Conservation (phyloP, 2,113 vertebrate species). For the Asarcornis scutulata region DNA sequence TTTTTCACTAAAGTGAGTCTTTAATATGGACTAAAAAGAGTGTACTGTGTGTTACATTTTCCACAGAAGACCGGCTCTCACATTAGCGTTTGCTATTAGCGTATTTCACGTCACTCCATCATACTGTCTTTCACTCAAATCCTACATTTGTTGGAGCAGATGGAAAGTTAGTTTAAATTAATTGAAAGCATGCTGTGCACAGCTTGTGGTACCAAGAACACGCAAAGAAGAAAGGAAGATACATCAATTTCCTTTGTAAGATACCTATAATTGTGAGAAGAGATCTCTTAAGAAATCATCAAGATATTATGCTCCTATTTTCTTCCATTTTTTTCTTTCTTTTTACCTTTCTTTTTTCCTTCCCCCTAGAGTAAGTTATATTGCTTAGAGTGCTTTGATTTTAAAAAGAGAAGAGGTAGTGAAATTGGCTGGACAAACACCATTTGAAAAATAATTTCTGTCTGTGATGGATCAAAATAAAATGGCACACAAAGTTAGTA, state of each 20-base stretch:
- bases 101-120: slow-evolving; percentile 67
- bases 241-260: slow-evolving; percentile 68
- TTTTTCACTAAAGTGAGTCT: slow-evolving; percentile 62
- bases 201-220: slow-evolving; percentile 68
- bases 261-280: slow-evolving; percentile 45
- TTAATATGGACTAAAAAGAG: slow-evolving; percentile 4
- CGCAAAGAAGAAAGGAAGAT: slow-evolving; percentile 40
- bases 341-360: background rate
- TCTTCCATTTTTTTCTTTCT: too few species aligned
- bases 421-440: background rate
- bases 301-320: background rate
- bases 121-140: slow-evolving; percentile 68
- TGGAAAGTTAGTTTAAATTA: slow-evolving; percentile 81
- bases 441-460: background rate
- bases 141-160: slow-evolving; percentile 74
- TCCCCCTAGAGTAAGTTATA: background rate
- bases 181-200: slow-evolving; percentile 77
- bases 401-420: background rate
- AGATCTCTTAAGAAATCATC: slow-evolving; percentile 21
- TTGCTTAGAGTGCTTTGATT: slow-evolving; percentile 31
- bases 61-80: slow-evolving; percentile 65
- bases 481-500: background rate
- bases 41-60: slow-evolving; percentile 42
- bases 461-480: background rate
- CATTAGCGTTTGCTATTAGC: slow-evolving; percentile 61